Evolutionary conservation across 2,113 vertebrate species (phyloP).

Genomic region (Madoqua kirkii): DNA sequence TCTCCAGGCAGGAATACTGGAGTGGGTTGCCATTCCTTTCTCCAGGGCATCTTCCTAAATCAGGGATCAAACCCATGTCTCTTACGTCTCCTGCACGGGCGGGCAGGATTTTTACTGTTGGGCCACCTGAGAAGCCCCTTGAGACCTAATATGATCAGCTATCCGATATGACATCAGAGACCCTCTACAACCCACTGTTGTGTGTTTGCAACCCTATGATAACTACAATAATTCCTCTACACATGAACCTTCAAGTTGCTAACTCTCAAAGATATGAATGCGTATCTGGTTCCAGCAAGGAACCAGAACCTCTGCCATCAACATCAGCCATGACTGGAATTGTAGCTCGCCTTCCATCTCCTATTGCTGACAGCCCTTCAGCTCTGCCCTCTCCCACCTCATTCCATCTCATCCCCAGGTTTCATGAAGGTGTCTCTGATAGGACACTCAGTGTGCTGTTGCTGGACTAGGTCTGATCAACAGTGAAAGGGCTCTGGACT

Average conservation of each 20-base stretch:
- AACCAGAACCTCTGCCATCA: not conserved
- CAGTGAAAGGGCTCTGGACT: not conserved
- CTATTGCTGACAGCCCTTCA: not conserved
- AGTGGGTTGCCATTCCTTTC: not conserved
- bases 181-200: fast-evolving
- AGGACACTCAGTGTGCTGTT: not conserved
- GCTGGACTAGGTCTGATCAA: not conserved
- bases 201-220: fast-evolving
- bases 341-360: not conserved
- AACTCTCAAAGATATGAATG: not conserved
- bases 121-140: not conserved
- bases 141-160: not conserved
- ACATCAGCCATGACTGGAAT: not conserved
- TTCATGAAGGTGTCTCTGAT: not conserved
- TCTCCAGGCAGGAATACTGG: not conserved
- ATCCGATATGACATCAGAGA: fast-evolving
- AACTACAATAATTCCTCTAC: not conserved
- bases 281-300: not conserved
- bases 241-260: not conserved
- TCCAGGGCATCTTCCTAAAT: not conserved
- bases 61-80: not conserved
- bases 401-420: not conserved
- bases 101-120: not conserved
- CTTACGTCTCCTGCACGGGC: fast-evolving
- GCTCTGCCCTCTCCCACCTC: not conserved